A percentile compares a stretch with the other conserved stretches of the same genome.
Conservation (phyloP, 1,140 invertebrate species). For the Drosophila repletoides region DNA sequence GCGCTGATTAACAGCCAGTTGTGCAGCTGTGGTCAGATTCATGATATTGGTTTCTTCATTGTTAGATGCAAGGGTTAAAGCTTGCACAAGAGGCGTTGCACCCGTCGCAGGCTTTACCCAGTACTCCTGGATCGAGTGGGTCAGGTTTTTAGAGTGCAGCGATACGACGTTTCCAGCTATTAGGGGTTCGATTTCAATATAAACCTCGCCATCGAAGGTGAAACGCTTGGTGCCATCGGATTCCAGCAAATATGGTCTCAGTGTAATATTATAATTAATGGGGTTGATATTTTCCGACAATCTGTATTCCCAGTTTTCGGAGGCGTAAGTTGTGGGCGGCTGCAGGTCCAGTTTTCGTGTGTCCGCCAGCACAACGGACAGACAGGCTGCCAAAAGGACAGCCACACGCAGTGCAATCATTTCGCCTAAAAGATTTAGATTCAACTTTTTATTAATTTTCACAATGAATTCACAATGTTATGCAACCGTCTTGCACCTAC, state of each 20-base stretch:
- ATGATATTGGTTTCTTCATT: conserved; percentile 45
- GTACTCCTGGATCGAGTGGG: conserved; percentile 68
- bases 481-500: conserved; percentile 20
- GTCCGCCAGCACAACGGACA: conserved; percentile 35
- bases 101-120: conserved; percentile 41
- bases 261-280: conserved; percentile 85
- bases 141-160: conserved; percentile 86
- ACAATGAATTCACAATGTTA: conserved; percentile 34
- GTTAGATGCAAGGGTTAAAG: not conserved
- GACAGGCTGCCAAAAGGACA: conserved; percentile 45
- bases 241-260: conserved; percentile 85
- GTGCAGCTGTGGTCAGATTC: conserved; percentile 72
- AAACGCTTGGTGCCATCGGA: conserved; percentile 83
- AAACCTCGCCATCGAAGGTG: conserved; percentile 85
- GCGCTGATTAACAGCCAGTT: conserved; percentile 58
- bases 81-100: not conserved
- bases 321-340: conserved; percentile 28
- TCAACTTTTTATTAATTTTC: not conserved
- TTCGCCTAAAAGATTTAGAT: conserved; percentile 9
- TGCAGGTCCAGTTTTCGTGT: conserved; percentile 13
- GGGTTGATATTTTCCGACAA: conserved; percentile 82
- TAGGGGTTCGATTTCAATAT: conserved; percentile 83
- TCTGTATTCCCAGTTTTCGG: conserved; percentile 47
- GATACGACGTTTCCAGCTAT: conserved; percentile 82
- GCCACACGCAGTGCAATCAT: conserved; percentile 53